Evolutionary conservation across 2,888 invertebrate species (phyloP), one percentile per base, ranked within the genome.

Genomic region (Aphidoletes aphidimyza): DNA sequence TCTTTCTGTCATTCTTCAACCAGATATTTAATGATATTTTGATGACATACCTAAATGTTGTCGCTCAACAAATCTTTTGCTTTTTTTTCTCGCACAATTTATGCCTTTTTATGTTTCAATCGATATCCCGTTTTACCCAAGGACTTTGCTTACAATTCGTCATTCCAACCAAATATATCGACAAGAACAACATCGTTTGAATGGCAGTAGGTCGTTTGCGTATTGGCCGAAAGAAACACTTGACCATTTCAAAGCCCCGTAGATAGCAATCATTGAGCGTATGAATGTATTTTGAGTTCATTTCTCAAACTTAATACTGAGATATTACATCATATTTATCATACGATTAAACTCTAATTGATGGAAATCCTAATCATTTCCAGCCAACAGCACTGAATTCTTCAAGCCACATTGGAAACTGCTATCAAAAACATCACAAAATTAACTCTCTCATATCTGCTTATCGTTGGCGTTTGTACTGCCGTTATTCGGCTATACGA

Each of bases 41-140:
- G 69, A 30, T 69, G 69, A 69, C 69, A 69, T 54, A 54, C 54
- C 54, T 54, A 54, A 54, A 54, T 69, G 69, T 34, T 69, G 69
- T 69, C 69, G 69, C 69, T 69, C 69, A 69, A 69, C 69, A 69
- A 34, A 69, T 69, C 69, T 69, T 69, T 2, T 14, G 42, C n/a
- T n/a, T n/a, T 22, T 54, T n/a, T 22, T n/a, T 39, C 11, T 47
- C 6, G 14, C 26, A 30, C 9, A 14, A 69, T 69, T 69, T 34
- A 34, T 69, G 26, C 30, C 11, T 69, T 69, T 69, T 69, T 69
- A 30, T 30, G 30, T 30, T 69, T 69, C 34, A 69, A 14, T 69
- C 69, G 69, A 69, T 69, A 69, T 69, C 14, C 17, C 17, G 19
- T 26, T 0, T 54, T 22, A 3, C 54, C 26, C 47, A 3, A 22